Evolutionary conservation across 1,140 invertebrate genomes (phyloP).

Genomic region (Rhynchophorus ferrugineus): DNA sequence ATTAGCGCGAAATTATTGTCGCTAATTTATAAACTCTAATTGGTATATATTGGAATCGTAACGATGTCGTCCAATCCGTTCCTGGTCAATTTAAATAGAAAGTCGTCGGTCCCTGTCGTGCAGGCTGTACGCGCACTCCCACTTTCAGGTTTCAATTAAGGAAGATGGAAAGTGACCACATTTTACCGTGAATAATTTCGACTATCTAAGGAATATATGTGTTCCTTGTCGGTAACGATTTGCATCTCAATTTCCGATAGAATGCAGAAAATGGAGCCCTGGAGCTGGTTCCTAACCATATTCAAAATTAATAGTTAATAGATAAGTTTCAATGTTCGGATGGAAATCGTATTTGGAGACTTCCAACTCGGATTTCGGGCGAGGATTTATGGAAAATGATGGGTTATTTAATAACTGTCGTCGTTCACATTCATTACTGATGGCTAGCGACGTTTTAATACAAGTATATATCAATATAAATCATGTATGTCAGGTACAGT

Average conservation of each 20-base stretch:
- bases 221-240: slow-evolving; percentile 3
- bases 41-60: background rate
- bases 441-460: too few species aligned
- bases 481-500: too few species aligned
- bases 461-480: too few species aligned
- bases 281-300: background rate
- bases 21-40: background rate
- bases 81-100: slow-evolving; percentile 18
- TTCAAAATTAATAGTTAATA: background rate
- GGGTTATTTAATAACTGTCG: too few species aligned
- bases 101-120: slow-evolving; percentile 2
- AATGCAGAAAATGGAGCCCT: slow-evolving; percentile 12
- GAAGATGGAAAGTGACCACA: slow-evolving; percentile 24
- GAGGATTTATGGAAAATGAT: too few species aligned
- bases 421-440: too few species aligned
- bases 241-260: slow-evolving; percentile 22
- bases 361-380: too few species aligned
- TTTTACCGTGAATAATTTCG: slow-evolving; percentile 22
- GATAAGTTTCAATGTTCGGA: too few species aligned
- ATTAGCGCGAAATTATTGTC: background rate
- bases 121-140: slow-evolving; percentile 14
- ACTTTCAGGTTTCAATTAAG: slow-evolving; percentile 21
- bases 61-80: slow-evolving; percentile 12
- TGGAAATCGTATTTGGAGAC: too few species aligned
- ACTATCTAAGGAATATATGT: slow-evolving; percentile 14